Conservation (phyloP, 2,113 vertebrate species). For the Planiliza haematocheilus region DNA sequence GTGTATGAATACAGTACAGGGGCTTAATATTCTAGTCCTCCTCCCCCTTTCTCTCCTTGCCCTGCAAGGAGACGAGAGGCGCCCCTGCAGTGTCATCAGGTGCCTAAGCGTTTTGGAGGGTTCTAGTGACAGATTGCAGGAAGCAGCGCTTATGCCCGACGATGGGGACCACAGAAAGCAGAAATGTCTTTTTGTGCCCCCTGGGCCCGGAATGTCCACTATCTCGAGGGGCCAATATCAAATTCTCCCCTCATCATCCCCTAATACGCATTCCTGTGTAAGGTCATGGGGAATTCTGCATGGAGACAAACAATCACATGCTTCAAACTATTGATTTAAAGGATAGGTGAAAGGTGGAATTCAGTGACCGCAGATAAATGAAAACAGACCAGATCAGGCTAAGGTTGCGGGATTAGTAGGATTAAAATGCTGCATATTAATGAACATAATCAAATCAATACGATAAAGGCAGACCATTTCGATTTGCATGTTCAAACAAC, state of each 20-base stretch:
- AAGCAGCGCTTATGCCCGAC: slow-evolving; percentile 83
- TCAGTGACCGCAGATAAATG: too few species aligned
- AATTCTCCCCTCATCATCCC: slow-evolving; percentile 83
- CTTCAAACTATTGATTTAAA: neutral
- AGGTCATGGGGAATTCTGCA: slow-evolving; percentile 81
- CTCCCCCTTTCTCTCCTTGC: slow-evolving; percentile 24
- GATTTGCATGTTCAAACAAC: too few species aligned
- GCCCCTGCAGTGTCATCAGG: slow-evolving; percentile 82
- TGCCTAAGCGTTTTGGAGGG: slow-evolving; percentile 82
- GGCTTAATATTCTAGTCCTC: slow-evolving; percentile 15
- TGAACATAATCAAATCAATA: too few species aligned
- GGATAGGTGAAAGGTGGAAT: neutral
- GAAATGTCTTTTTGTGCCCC: slow-evolving; percentile 86
- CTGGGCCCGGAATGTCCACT: slow-evolving; percentile 85
- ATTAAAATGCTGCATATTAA: too few species aligned
- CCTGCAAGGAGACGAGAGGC: slow-evolving; percentile 75
- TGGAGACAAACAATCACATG: slow-evolving; percentile 59
- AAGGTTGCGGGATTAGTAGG: too few species aligned
- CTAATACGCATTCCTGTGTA: slow-evolving; percentile 83
- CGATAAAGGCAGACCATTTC: too few species aligned
- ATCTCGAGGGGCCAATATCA: slow-evolving; percentile 86
- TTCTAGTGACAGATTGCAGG: slow-evolving; percentile 88
- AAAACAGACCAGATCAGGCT: too few species aligned
- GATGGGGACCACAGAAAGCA: slow-evolving; percentile 81
- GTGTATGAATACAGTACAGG: slow-evolving; percentile 5